A percentile compares a stretch with the other conserved stretches of the same genome.
Evolutionary conservation across 1,140 invertebrate genomes (phyloP).

Genomic region (Caerostris extrusa): DNA sequence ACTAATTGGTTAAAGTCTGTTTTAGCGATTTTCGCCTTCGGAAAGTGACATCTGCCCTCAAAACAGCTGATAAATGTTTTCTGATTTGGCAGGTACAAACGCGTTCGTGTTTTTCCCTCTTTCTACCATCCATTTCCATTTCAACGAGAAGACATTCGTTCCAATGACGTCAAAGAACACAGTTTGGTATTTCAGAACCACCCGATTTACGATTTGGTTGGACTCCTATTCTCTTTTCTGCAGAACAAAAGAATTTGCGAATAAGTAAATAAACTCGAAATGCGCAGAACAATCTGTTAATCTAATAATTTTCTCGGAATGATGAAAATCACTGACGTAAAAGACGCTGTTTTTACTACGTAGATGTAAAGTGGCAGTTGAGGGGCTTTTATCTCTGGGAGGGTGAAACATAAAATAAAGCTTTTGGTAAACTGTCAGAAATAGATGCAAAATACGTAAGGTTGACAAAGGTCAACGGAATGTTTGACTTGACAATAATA

Average conservation of each 20-base stretch:
- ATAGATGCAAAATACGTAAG: not conserved
- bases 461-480: not conserved
- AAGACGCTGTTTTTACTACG: not conserved
- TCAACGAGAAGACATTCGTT: not conserved
- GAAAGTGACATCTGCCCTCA: not conserved
- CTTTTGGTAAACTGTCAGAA: not conserved
- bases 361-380: not conserved
- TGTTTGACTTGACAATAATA: not conserved
- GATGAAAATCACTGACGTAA: conserved; percentile 16
- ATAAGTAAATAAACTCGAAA: not conserved
- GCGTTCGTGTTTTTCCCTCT: not conserved
- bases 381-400: not conserved
- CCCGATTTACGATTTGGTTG: not conserved
- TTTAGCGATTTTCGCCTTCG: not conserved
- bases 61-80: conserved; percentile 10
- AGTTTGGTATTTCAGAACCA: conserved; percentile 22
- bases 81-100: conserved; percentile 21
- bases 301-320: conserved; percentile 16
- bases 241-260: conserved; percentile 10
- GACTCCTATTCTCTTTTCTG: conserved; percentile 6
- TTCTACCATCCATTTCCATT: not conserved
- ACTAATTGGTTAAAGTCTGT: conserved; percentile 9
- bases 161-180: not conserved
- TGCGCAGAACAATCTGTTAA: conserved; percentile 8
- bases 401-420: not conserved